Percentiles rank a stretch among this genome's conserved stretches.
These are phyloP conservation scores for Artibeus lituratus DNA, from an alignment of 2,797 vertebrate species.

Conservation along the genomic window DNA sequence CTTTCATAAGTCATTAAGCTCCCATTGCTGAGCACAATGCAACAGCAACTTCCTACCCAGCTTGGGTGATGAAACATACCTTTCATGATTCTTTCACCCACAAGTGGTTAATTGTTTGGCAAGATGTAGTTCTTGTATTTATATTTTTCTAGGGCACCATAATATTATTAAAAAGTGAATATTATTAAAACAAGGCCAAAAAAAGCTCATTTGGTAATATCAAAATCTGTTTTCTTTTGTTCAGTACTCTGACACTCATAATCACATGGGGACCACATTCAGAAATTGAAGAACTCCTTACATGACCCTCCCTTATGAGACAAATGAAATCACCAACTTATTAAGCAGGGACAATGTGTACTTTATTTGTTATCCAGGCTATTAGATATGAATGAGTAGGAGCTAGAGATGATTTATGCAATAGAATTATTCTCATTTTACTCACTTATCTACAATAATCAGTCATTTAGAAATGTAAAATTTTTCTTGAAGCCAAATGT, in stretches of 20 bases:
- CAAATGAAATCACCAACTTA: neutral
- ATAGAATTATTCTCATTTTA: constrained; percentile 33
- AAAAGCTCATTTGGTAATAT: neutral
- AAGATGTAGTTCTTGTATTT: neutral
- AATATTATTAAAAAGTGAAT: neutral
- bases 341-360: neutral
- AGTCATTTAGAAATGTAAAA: constrained; percentile 54
- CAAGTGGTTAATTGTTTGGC: neutral
- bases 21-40: neutral
- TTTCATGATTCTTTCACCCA: neutral
- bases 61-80: neutral
- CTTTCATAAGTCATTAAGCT: neutral
- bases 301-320: neutral
- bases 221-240: neutral
- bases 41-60: neutral
- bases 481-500: constrained; percentile 60
- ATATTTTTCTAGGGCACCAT: neutral
- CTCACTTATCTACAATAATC: constrained; percentile 51
- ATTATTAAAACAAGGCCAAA: neutral
- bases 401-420: neutral
- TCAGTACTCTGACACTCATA: neutral
- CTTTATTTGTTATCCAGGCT: neutral
- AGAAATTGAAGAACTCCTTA: neutral
- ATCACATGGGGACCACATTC: neutral
- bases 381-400: neutral